Evolutionary conservation across 2,797 vertebrate species (phyloP).

Genomic region (Falco berigora): DNA sequence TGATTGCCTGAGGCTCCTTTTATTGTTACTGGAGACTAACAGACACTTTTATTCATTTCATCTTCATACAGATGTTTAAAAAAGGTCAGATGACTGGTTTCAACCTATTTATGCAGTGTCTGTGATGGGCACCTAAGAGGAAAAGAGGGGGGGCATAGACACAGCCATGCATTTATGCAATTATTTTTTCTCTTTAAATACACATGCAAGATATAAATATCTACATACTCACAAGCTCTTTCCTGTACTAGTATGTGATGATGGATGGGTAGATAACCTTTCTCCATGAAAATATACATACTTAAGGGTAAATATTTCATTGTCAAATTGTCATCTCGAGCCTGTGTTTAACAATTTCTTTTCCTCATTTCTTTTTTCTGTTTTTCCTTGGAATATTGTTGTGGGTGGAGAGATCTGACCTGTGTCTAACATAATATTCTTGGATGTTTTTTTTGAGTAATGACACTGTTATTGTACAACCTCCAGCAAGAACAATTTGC

Average conservation of each 20-base stretch:
- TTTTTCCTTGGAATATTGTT: neutral
- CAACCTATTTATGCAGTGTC: neutral
- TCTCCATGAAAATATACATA: conserved; percentile 11
- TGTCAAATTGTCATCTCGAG: conserved; percentile 4
- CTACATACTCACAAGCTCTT: conserved; percentile 1
- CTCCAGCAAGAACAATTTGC: conserved; percentile 45
- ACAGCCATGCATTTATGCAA: fast-evolving
- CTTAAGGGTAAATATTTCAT: conserved; percentile 6
- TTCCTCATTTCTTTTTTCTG: neutral
- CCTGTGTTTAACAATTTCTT: neutral
- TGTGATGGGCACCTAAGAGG: neutral
- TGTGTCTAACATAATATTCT: neutral
- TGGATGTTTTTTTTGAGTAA: conserved; percentile 7
- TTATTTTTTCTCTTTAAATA: neutral
- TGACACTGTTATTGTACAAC: conserved; percentile 8
- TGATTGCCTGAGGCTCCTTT: neutral
- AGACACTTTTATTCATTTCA: neutral
- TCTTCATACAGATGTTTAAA: neutral
- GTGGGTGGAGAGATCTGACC: neutral
- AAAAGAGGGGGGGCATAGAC: neutral
- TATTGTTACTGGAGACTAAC: neutral
- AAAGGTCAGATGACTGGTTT: neutral
- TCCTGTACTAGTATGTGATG: neutral
- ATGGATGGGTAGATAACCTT: conserved; percentile 47
- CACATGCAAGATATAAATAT: neutral